Conservation (phyloP, 2,113 vertebrate genomes). For the Charina bottae region DNA sequence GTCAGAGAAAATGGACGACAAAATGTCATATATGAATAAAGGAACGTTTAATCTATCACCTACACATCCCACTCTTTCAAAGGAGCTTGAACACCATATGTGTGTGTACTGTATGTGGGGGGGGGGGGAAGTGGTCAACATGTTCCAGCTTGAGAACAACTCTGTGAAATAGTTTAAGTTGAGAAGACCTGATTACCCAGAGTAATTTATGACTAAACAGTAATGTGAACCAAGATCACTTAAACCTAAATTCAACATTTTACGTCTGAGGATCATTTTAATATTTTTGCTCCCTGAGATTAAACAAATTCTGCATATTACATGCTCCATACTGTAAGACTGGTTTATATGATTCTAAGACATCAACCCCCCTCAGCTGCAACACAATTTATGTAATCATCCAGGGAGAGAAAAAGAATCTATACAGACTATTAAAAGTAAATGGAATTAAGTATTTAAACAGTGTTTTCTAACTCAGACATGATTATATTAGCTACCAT, state of each 20-base stretch:
- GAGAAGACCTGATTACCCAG: neutral
- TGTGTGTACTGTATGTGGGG: no score
- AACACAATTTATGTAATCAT: neutral
- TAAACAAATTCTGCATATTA: neutral
- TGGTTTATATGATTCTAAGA: neutral
- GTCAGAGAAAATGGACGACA: neutral
- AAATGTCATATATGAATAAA: neutral
- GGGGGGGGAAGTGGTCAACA: no score
- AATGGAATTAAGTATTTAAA: neutral
- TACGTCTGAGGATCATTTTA: neutral
- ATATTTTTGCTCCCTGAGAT: neutral
- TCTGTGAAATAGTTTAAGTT: neutral
- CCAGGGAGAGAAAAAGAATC: neutral
- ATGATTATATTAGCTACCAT: neutral
- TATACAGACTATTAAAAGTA: neutral
- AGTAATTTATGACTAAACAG: neutral
- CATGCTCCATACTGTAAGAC: neutral
- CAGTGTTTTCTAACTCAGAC: neutral
- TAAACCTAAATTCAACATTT: neutral
- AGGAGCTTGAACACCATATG: neutral
- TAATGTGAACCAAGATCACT: neutral
- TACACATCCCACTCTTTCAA: neutral
- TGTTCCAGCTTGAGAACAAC: neutral
- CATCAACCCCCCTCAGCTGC: neutral
- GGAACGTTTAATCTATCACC: neutral